Evolutionary conservation across 2,797 vertebrate genomes (phyloP).

Genomic region (Acestrorhynchus altus): DNA sequence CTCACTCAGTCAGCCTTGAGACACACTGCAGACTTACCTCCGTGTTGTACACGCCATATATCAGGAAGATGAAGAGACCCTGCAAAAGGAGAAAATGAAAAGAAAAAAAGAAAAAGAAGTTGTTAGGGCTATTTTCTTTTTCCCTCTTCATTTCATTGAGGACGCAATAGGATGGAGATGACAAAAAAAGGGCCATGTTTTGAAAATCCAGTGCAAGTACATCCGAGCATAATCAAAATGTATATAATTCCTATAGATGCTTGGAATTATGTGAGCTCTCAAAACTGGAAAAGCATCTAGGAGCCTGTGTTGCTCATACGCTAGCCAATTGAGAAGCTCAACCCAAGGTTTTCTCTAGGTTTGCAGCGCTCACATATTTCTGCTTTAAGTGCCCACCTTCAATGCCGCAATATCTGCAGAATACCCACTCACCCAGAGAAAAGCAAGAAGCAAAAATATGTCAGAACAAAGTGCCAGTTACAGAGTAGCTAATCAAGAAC

Average conservation of each 20-base stretch:
- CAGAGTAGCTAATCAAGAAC: slow-evolving; percentile 42
- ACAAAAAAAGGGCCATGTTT: slow-evolving; percentile 2
- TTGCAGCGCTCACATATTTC: slow-evolving; percentile 24
- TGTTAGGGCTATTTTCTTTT: slow-evolving; percentile 43
- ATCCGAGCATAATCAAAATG: neutral
- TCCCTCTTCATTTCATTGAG: slow-evolving; percentile 15
- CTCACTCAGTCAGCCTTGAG: slow-evolving; percentile 99
- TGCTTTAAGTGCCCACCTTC: slow-evolving; percentile 23
- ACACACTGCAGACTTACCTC: slow-evolving; percentile 98
- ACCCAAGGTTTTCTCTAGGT: slow-evolving; percentile 42
- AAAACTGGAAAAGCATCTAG: slow-evolving; percentile 1
- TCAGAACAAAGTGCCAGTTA: slow-evolving; percentile 27
- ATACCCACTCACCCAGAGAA: neutral
- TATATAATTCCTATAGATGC: neutral
- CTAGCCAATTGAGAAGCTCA: slow-evolving; percentile 18
- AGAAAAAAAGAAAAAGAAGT: slow-evolving; percentile 40
- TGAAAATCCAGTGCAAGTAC: neutral
- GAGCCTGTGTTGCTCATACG: neutral
- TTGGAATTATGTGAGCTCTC: neutral
- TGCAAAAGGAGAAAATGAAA: slow-evolving; percentile 77
- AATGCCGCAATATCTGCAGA: too few species aligned
- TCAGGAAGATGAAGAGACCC: slow-evolving; percentile 99
- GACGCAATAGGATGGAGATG: slow-evolving; percentile 3
- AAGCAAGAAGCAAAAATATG: slow-evolving; percentile 23
- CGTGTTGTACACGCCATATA: slow-evolving; percentile 99